A percentile compares a stretch with the other conserved stretches of the same genome.
Conservation (phyloP, 2,113 vertebrate genomes). For the Ornithorhynchus anatinus region DNA sequence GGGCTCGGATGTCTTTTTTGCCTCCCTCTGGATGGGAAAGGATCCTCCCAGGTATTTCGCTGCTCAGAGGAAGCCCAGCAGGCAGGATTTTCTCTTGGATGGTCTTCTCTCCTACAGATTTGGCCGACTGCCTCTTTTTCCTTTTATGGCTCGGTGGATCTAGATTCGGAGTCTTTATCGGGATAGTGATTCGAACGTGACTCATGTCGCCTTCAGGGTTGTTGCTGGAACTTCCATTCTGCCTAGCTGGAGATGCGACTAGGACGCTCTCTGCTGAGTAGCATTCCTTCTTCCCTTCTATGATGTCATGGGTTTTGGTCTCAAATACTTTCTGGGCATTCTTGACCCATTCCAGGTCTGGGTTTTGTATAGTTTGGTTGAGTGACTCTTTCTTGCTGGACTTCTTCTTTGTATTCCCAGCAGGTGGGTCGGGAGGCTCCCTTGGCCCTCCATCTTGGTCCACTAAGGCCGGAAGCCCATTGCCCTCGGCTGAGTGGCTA, state of each 20-base stretch:
- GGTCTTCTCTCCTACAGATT: slow-evolving; percentile 79
- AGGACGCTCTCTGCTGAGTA: slow-evolving; percentile 66
- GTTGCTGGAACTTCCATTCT: slow-evolving; percentile 68
- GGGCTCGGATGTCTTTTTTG: slow-evolving; percentile 79
- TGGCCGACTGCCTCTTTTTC: slow-evolving; percentile 85
- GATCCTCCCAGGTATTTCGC: slow-evolving; percentile 67
- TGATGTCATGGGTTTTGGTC: slow-evolving; percentile 70
- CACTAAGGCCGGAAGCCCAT: slow-evolving; percentile 65
- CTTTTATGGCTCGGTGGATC: slow-evolving; percentile 80
- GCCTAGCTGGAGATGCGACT: slow-evolving; percentile 57
- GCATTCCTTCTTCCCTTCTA: slow-evolving; percentile 84
- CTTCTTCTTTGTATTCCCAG: slow-evolving; percentile 87
- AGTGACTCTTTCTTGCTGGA: slow-evolving; percentile 88
- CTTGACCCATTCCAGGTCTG: slow-evolving; percentile 85
- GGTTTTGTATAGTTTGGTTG: slow-evolving; percentile 73
- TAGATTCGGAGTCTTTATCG: slow-evolving; percentile 80
- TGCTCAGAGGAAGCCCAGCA: slow-evolving; percentile 75
- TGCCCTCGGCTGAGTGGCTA: slow-evolving; percentile 60
- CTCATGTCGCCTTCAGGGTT: slow-evolving; percentile 74
- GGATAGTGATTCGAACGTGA: slow-evolving; percentile 75
- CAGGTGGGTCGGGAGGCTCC: slow-evolving; percentile 81
- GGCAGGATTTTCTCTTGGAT: slow-evolving; percentile 74
- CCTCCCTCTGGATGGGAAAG: slow-evolving; percentile 76
- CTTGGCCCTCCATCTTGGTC: slow-evolving; percentile 82
- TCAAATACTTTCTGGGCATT: slow-evolving; percentile 83